Percentiles rank a stretch among this genome's conserved stretches.
These are phyloP conservation scores for Aphelenchoides avenae DNA, from an alignment of 1,140 invertebrate species.

Conservation along the genomic window DNA sequence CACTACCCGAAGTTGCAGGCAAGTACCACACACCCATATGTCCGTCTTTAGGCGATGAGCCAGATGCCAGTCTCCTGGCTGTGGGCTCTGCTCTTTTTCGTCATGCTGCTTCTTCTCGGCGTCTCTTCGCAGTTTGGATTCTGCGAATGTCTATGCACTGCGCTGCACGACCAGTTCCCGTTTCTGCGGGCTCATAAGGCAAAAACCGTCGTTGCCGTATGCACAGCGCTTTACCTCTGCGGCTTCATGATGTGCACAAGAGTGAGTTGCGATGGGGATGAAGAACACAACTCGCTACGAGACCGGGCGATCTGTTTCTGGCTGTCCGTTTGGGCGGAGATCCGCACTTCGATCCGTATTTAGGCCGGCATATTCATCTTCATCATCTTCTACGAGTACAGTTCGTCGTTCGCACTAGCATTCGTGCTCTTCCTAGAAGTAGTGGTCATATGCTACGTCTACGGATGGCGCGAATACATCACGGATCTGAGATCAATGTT, in stretches of 20 bases:
- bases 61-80: conserved; percentile 61
- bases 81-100: conserved; percentile 60
- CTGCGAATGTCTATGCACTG: conserved; percentile 27
- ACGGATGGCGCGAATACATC: conserved; percentile 13
- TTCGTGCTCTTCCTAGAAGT: conserved; percentile 18
- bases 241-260: conserved; percentile 24
- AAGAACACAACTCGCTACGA: too few species aligned
- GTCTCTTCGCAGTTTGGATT: conserved; percentile 53
- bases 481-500: conserved; percentile 17
- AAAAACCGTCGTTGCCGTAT: conserved; percentile 7
- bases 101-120: conserved; percentile 60
- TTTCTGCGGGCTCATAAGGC: conserved; percentile 14
- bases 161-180: conserved; percentile 25
- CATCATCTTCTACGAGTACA: conserved; percentile 22
- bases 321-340: too few species aligned
- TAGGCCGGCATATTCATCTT: conserved; percentile 29
- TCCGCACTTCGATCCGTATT: conserved; percentile 5
- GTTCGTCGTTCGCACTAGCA: conserved; percentile 20
- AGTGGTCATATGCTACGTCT: conserved; percentile 12
- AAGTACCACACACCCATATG: background rate
- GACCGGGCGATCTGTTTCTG: too few species aligned
- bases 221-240: conserved; percentile 6
- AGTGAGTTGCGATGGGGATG: too few species aligned
- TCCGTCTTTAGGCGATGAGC: conserved; percentile 57
- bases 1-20: background rate